phyloP scores from a whole-genome alignment of 2,888 invertebrate species.

The Drosophila bunnanda region DNA sequence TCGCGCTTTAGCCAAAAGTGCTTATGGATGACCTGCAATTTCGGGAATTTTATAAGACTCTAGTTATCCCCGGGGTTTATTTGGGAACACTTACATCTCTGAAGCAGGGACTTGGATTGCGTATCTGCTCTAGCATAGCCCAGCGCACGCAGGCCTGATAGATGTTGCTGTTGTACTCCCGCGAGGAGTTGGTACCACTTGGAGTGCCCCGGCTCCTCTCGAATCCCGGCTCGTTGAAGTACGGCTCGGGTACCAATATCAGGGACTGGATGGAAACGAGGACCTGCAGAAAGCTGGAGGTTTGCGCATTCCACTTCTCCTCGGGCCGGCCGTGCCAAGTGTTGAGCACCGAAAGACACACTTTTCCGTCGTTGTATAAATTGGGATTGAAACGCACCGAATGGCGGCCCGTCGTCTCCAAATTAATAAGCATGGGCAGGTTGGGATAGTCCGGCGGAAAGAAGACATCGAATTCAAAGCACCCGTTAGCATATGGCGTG shows the following conservation, averaged over 20 bases:
- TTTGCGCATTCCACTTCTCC: conserved; percentile 98
- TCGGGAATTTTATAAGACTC: not conserved
- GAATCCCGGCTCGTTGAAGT: conserved; percentile 97
- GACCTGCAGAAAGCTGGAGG: conserved; percentile 96
- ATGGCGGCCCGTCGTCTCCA: conserved; percentile 95
- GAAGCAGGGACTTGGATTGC: conserved; percentile 95
- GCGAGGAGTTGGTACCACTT: conserved; percentile 94
- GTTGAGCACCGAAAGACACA: conserved; percentile 96
- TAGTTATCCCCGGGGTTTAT: no score
- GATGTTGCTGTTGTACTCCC: conserved; percentile 97
- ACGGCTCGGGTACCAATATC: conserved; percentile 96
- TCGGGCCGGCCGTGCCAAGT: conserved; percentile 98
- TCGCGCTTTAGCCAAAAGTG: conserved; percentile 98
- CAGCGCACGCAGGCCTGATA: conserved; percentile 97
- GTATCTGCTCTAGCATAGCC: conserved; percentile 97
- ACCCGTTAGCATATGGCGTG: conserved; percentile 96
- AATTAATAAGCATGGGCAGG: conserved; percentile 95
- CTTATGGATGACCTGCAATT: conserved; percentile 91
- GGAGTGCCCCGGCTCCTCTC: conserved; percentile 95
- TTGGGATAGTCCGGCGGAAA: conserved; percentile 93
- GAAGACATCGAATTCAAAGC: conserved; percentile 95
- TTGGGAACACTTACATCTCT: conserved; percentile 88
- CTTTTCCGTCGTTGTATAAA: conserved; percentile 97
- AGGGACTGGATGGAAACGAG: conserved; percentile 96
- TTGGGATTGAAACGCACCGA: conserved; percentile 97